A percentile compares a stretch with the other conserved stretches of the same genome.
Conservation (phyloP, 2,113 vertebrate genomes). For the Lampris incognitus region DNA sequence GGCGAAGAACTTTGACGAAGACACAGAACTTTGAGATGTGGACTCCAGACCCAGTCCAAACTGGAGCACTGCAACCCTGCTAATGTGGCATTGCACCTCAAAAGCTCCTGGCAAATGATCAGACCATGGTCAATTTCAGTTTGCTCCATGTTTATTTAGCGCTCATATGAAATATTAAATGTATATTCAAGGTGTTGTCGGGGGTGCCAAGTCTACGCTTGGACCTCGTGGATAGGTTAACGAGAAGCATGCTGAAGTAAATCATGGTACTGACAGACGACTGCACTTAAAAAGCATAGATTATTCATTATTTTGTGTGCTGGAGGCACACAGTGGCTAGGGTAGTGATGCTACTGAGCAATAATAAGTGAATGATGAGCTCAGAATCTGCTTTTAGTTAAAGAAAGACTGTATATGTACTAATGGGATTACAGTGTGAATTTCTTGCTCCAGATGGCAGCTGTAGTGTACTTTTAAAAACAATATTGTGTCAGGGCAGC, state of each 20-base stretch:
- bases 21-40: too few species aligned
- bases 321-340: conserved; percentile 21
- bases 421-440: conserved; percentile 27
- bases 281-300: conserved; percentile 24
- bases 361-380: conserved; percentile 59
- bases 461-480: conserved; percentile 69
- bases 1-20: too few species aligned
- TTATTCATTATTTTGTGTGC: background rate
- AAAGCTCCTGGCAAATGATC: conserved; percentile 16
- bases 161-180: background rate
- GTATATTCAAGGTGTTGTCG: conserved; percentile 2
- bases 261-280: conserved; percentile 28
- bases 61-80: too few species aligned
- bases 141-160: conserved; percentile 13
- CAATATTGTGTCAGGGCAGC: conserved; percentile 72
- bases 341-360: conserved; percentile 45
- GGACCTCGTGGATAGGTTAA: conserved; percentile 10
- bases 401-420: conserved; percentile 41
- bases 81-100: too few species aligned
- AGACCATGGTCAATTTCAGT: background rate
- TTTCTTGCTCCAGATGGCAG: conserved; percentile 58
- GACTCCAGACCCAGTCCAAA: too few species aligned
- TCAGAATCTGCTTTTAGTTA: conserved; percentile 20
- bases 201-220: background rate
- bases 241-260: conserved; percentile 23